These are phyloP conservation scores for Hippocampus comes DNA, from an alignment of 2,113 vertebrate species.

Conservation along the genomic window DNA sequence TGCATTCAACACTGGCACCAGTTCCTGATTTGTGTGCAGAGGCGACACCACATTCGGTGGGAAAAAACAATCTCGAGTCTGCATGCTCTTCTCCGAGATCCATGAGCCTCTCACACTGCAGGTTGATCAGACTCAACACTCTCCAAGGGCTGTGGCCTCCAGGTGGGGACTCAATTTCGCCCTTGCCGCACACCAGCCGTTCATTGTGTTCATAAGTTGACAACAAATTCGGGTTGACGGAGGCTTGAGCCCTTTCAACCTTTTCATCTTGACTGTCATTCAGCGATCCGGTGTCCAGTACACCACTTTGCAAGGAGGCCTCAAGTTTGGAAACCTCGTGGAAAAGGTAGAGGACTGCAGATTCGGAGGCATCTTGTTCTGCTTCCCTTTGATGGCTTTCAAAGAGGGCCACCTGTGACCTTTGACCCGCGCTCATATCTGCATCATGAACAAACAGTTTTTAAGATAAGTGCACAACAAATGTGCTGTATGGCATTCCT, in stretches of 20 bases:
- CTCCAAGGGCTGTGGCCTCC: slow-evolving; percentile 59
- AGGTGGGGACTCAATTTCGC: slow-evolving; percentile 14
- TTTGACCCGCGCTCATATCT: slow-evolving; percentile 58
- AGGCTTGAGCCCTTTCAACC: slow-evolving; percentile 4
- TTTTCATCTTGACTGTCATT: background rate
- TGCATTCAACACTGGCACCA: background rate
- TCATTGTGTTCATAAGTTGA: background rate
- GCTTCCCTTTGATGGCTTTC: slow-evolving; percentile 23
- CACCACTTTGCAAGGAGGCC: slow-evolving; percentile 36
- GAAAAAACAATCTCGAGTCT: background rate
- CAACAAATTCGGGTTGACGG: slow-evolving; percentile 3
- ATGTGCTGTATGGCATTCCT: too few species aligned
- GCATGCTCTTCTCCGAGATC: slow-evolving; percentile 32
- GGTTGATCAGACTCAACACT: slow-evolving; percentile 73
- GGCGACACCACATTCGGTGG: background rate
- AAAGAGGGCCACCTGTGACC: slow-evolving; percentile 23
- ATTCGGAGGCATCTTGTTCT: slow-evolving; percentile 48
- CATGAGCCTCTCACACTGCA: slow-evolving; percentile 69
- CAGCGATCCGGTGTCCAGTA: slow-evolving; percentile 18
- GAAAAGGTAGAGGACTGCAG: slow-evolving; percentile 69
- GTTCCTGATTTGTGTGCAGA: background rate
- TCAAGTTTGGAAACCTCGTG: slow-evolving; percentile 73
- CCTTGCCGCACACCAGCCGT: slow-evolving; percentile 5
- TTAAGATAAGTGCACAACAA: background rate
- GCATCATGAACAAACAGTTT: slow-evolving; percentile 17